Percentiles rank a stretch among this genome's conserved stretches.
phyloP scores from a whole-genome alignment of 2,113 vertebrate genomes.

The Sciurus niger region DNA sequence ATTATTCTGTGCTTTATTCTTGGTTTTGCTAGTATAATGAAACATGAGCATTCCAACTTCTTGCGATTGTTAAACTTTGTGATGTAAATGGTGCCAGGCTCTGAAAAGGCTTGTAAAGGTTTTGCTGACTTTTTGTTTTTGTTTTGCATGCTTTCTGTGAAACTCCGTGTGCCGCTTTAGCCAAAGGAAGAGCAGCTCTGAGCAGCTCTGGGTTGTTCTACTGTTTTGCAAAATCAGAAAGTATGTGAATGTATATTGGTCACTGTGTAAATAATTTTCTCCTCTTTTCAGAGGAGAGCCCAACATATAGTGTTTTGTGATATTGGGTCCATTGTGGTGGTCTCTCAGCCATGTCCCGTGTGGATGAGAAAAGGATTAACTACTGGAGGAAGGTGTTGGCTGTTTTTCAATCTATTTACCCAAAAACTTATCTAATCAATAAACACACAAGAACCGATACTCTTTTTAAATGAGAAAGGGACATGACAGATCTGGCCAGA shows the following conservation, averaged over 20 bases:
- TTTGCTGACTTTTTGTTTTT: conserved; percentile 71
- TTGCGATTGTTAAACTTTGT: conserved; percentile 76
- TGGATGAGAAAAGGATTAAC: no score
- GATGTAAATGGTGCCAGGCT: conserved; percentile 68
- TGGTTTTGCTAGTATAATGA: conserved; percentile 59
- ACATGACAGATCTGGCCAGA: no score
- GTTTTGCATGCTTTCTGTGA: conserved; percentile 57
- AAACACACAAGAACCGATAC: no score
- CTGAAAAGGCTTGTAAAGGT: conserved; percentile 63
- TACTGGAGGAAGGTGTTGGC: no score
- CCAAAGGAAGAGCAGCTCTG: conserved; percentile 44
- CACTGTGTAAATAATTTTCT: not conserved
- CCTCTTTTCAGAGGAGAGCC: not conserved
- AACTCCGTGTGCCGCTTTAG: conserved; percentile 25
- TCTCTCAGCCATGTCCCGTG: no score
- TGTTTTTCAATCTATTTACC: no score
- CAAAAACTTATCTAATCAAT: no score
- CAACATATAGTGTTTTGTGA: not conserved
- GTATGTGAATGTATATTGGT: conserved; percentile 22
- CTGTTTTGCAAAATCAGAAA: not conserved
- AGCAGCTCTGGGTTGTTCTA: conserved; percentile 44
- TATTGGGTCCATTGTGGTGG: not conserved
- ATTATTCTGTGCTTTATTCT: conserved; percentile 72
- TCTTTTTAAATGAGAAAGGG: no score
- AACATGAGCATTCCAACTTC: conserved; percentile 55